These are phyloP conservation scores for Perca schrenkii DNA, from an alignment of 2,113 vertebrate genomes.

Conservation along the genomic window DNA sequence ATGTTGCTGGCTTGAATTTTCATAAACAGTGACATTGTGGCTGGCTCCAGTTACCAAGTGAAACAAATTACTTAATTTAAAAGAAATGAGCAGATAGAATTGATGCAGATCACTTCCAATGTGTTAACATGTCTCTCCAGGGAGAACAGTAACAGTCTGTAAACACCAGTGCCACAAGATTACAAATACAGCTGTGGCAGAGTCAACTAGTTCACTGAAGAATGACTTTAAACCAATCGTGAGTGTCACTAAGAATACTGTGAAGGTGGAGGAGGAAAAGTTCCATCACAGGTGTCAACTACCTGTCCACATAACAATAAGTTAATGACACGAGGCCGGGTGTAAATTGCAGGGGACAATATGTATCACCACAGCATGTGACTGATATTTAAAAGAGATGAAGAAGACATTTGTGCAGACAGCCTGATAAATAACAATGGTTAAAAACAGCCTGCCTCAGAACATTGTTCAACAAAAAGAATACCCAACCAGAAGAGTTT, in stretches of 20 bases:
- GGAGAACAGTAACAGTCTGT: conserved; percentile 63
- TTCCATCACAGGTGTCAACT: conserved; percentile 51
- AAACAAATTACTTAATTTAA: conserved; percentile 84
- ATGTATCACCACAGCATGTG: conserved; percentile 59
- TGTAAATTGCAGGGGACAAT: conserved; percentile 51
- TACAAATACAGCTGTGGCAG: conserved; percentile 21
- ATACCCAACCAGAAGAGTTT: conserved; percentile 15
- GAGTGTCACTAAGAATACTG: neutral
- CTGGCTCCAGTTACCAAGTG: conserved; percentile 74
- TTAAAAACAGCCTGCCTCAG: conserved; percentile 48
- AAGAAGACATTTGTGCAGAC: conserved; percentile 48
- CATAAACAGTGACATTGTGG: conserved; percentile 73
- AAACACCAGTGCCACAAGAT: conserved; percentile 57
- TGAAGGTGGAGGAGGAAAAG: conserved; percentile 8
- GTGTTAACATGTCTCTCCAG: conserved; percentile 67
- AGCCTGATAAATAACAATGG: conserved; percentile 57
- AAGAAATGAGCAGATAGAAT: conserved; percentile 81
- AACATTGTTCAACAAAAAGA: conserved; percentile 42
- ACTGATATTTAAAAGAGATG: conserved; percentile 57
- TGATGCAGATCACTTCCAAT: conserved; percentile 76
- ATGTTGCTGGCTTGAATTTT: conserved; percentile 75
- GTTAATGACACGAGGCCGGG: conserved; percentile 31
- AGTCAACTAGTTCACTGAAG: conserved; percentile 20
- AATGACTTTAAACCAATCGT: conserved; percentile 1
- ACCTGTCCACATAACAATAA: conserved; percentile 54